Evolutionary conservation across 1,140 invertebrate species (phyloP), one percentile per base, ranked within the genome.

Genomic region (Stegodyphus mimosarum): DNA sequence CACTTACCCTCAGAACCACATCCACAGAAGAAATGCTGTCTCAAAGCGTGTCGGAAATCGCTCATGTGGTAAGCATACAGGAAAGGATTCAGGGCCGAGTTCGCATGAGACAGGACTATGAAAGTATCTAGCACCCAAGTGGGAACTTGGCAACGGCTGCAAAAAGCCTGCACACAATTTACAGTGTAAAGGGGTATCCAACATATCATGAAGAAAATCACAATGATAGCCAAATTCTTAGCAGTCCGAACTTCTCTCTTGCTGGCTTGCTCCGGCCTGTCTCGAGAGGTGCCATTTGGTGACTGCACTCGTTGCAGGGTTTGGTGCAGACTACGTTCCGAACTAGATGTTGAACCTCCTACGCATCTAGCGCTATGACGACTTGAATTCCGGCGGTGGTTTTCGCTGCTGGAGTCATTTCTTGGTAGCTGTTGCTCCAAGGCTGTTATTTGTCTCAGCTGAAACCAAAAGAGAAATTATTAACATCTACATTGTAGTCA

Each of bases 181-280:
- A 97, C 95, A 49, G 95, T 97, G 91, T 97, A 97, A 5, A 98
- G 91, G 0, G 96, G 96, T 73, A 97, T 95, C 96, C 96, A 98
- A 89, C 96, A 97, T 70, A 97, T 92, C 90, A 97, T 95, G 91
- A 98, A 98, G 91, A 97, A 97, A 55, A 95, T 91, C 2, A 98
- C 96, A 74, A 98, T 97, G 84, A 96, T 94, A 66, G 95, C 95
- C 0, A 98, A 92, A 90, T 96, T 97, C 89, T 97, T 95, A 1
- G 96, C 96, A 7, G 95, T 95, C 91, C 97, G 96, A 4, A 96
- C 95, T 89, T 97, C 96, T n/a, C 95, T 92, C 64, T 87, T 95
- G 78, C 83, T 89, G 55, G 87, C 83, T 18, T 89, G 86, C 15
- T 80, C 63, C 13, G 81, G 73, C 2, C 52, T 53, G 9, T 50